Evolutionary conservation across 2,113 vertebrate species (phyloP).

Genomic region (Tamias sibiricus): DNA sequence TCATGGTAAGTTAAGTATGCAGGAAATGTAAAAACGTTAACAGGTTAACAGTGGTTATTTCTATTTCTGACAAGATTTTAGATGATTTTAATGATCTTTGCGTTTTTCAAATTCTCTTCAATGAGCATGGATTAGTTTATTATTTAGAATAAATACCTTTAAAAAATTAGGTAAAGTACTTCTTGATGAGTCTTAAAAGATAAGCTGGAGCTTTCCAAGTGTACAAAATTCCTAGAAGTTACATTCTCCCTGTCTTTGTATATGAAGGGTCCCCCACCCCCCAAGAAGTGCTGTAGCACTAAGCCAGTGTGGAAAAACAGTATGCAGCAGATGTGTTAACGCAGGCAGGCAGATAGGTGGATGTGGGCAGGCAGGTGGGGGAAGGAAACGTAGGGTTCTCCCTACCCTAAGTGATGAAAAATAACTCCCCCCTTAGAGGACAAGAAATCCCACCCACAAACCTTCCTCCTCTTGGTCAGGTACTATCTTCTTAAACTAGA

Average conservation of each 20-base stretch:
- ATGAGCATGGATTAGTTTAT: background rate
- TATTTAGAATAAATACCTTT: background rate
- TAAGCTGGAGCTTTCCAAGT: background rate
- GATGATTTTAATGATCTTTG: slow-evolving; percentile 10
- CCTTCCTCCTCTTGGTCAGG: too few species aligned
- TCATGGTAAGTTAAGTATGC: background rate
- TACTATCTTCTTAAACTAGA: too few species aligned
- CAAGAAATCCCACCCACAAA: too few species aligned
- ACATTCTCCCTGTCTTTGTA: background rate
- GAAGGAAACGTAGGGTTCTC: too few species aligned
- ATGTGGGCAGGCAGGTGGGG: too few species aligned
- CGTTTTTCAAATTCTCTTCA: slow-evolving; percentile 4
- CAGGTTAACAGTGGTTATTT: background rate
- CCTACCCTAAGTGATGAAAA: too few species aligned
- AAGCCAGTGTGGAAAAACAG: background rate
- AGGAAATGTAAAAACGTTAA: background rate
- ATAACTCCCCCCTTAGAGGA: too few species aligned
- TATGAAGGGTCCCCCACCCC: background rate
- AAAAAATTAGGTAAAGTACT: background rate
- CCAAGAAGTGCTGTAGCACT: background rate
- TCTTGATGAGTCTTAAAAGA: background rate
- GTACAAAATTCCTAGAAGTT: background rate
- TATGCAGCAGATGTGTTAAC: too few species aligned
- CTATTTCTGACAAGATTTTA: background rate
- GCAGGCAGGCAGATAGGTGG: too few species aligned